Evolutionary conservation across 2,888 invertebrate species (phyloP).

Genomic region (Ennomos erosarius): DNA sequence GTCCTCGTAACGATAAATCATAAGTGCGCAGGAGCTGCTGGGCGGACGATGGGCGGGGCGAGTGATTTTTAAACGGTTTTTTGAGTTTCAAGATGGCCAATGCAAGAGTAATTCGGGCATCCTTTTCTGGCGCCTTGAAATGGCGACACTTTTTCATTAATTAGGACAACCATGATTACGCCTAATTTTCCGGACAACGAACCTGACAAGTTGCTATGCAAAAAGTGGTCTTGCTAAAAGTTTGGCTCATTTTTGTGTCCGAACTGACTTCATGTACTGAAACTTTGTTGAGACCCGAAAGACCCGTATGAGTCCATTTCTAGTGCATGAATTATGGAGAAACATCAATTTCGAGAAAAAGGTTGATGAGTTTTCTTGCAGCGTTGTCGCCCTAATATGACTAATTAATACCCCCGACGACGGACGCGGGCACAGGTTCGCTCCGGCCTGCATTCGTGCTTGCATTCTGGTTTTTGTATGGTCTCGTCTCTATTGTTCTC

Average conservation of each 20-base stretch:
- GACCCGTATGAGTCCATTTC: slow-evolving; percentile 15
- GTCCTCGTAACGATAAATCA: slow-evolving; percentile 82
- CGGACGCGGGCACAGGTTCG: slow-evolving; percentile 60
- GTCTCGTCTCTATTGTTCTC: slow-evolving; percentile 79
- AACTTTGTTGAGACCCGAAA: slow-evolving; percentile 5
- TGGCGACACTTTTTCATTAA: slow-evolving; percentile 82
- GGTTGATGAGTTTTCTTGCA: slow-evolving; percentile 48
- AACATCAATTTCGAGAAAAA: slow-evolving; percentile 15
- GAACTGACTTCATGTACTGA: slow-evolving; percentile 2
- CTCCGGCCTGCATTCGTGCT: slow-evolving; percentile 64
- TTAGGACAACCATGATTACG: slow-evolving; percentile 79
- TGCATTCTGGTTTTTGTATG: slow-evolving; percentile 72
- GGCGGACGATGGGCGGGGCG: slow-evolving; percentile 81
- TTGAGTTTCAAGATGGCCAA: slow-evolving; percentile 79
- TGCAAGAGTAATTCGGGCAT: slow-evolving; percentile 75
- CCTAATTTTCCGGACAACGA: slow-evolving; percentile 70
- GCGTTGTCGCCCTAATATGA: slow-evolving; percentile 74
- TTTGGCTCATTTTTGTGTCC: slow-evolving; percentile 8
- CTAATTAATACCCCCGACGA: slow-evolving; percentile 75
- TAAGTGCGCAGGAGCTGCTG: slow-evolving; percentile 79
- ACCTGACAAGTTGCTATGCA: slow-evolving; percentile 37
- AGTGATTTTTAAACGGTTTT: slow-evolving; percentile 84
- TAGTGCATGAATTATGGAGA: slow-evolving; percentile 15
- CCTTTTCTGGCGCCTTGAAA: slow-evolving; percentile 77
- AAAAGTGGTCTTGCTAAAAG: slow-evolving; percentile 29